Conservation (phyloP, 2,888 invertebrate genomes). For the Spodoptera exigua region DNA sequence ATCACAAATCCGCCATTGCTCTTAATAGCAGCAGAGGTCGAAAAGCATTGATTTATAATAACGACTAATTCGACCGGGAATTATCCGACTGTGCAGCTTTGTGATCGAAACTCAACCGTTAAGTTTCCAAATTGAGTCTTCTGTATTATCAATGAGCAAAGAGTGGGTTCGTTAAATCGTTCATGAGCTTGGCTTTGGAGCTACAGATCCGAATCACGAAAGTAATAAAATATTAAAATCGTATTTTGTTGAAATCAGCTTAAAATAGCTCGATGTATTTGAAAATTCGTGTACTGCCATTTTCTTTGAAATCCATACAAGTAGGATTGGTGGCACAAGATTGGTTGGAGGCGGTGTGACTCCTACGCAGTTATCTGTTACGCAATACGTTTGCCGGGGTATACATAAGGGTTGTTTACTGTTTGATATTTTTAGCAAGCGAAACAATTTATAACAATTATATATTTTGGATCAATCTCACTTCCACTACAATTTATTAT, state of each 20-base stretch:
- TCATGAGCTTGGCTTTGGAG: constrained; percentile 15
- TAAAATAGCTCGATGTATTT: constrained; percentile 12
- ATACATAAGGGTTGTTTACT: not conserved
- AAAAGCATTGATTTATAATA: constrained; percentile 71
- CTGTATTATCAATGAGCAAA: constrained; percentile 38
- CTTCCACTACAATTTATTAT: too few species aligned
- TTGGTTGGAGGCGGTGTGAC: constrained; percentile 1
- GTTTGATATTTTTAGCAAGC: too few species aligned
- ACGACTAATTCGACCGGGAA: constrained; percentile 64
- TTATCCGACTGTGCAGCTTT: constrained; percentile 51
- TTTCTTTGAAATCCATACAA: not conserved
- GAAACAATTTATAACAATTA: too few species aligned
- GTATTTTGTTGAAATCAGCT: not conserved
- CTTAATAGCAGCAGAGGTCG: constrained; percentile 72
- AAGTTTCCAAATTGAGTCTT: constrained; percentile 42
- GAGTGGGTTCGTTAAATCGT: constrained; percentile 35
- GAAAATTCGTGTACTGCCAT: not conserved
- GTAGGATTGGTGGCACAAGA: not conserved
- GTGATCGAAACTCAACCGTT: constrained; percentile 44
- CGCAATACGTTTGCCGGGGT: constrained; percentile 15
- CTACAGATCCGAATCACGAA: not conserved
- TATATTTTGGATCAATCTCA: too few species aligned
- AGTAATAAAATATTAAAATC: constrained; percentile 35
- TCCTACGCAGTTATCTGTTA: not conserved
- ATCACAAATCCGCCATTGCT: constrained; percentile 78